Evolutionary conservation across 2,113 vertebrate genomes (phyloP), one percentile per base, ranked within the genome.

Genomic region (Apistogramma diplotaenia): DNA sequence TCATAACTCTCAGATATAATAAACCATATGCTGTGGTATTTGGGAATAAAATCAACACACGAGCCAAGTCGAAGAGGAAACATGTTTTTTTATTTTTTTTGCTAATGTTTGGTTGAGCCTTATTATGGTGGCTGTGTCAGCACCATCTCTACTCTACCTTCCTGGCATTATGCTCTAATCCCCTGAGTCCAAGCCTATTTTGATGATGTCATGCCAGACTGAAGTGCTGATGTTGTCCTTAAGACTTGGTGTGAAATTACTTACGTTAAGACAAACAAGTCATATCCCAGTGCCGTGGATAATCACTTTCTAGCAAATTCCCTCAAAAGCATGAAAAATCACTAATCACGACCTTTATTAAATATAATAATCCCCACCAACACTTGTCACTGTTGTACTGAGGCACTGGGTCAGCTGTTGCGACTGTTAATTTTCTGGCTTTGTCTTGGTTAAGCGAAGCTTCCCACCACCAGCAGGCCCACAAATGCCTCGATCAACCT

Each of bases 211-310:
- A 85, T 74, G 29, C 59, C 67, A 78, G 74, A 58, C 75, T 85
- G 49, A 73, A 87, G 75, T 85, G 87, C 81, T 91, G 89, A 88
- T 87, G 83, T 81, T 65, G 84, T 84, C 46, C 67, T 82, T 65
- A 81, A 83, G 79, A 84, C 54, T 19, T 7, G 46, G 10, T 75
- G 27, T 91, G 89, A 93, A 90, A 93, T 89, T 85, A 89, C 79
- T 77, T 81, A 59, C 16, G 33, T 85, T 77, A 58, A 84, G 43
- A 85, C 43, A 91, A 87, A 88, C 81, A 85, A 75, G 65, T 70
- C 65, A 2, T 56, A 60, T 16, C 71, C 37, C 19, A 33, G 29
- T 4, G 1, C 8, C 0, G 3, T 3, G 40, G 83, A 89, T 88
- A 71, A 87, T 67, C 27, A 16, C 12, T 65, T 78, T 62, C 21